Evolutionary conservation across 1,140 invertebrate species (phyloP), one percentile per base, ranked within the genome.

Genomic region (Drosophila serrata): DNA sequence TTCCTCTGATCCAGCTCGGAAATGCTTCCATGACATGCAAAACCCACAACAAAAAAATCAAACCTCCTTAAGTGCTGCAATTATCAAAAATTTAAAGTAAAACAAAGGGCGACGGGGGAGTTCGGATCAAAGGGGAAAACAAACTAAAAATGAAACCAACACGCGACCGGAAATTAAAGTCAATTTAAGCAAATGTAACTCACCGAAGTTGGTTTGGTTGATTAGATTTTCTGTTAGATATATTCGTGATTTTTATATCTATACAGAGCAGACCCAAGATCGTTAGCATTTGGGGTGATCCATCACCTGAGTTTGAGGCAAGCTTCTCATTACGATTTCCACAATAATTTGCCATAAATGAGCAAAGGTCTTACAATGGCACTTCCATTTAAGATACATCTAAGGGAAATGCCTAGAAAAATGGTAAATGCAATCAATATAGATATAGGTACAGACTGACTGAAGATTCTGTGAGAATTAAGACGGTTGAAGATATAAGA

Each of bases 121-220:
- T 40, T 33, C 8, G 46, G 55, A 42, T 17, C 8, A 11, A 11
- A 6, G 6, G 42, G 40, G 42, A 22, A 13, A 63, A 79, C 13
- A 39, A 35, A 58, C 29, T 27, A 61, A 40, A 46, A 58, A 42
- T 46, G 48, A 77, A n/a, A 27, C 42, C 27, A 70, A 87, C 88
- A 91, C 88, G 88, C 88, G 84, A 91, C 84, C 88, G 88, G 88
- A 91, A 91, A 91, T 91, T 85, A 82, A 76, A 61, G 73, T 58
- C 76, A 85, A 90, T 91, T 91, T 91, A 79, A 51, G 61, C 62
- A 62, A 77, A 78, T 82, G 76, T 75, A 82, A 78, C 75, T 62
- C 65, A 75, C 60, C 72, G 62, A 78, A 73, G 64, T 73, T 87
- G 45, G 48, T 78, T 82, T 69, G 56, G 63, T 64, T 74, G 56